Conservation (phyloP, 2,797 vertebrate genomes). For the Acanthurus lineatus region DNA sequence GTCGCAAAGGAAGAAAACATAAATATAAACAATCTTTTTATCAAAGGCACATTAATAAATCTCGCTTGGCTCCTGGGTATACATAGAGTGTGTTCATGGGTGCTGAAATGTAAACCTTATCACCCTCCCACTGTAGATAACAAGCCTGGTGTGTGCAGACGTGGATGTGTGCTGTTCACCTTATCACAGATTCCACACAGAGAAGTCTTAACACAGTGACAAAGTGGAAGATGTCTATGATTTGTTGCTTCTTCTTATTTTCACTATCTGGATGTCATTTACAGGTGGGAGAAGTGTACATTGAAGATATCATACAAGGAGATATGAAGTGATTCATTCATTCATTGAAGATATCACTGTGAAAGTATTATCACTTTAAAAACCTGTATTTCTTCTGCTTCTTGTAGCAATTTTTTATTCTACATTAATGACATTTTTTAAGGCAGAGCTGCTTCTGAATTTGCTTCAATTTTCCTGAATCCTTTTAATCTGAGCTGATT, state of each 20-base stretch:
- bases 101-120: conserved; percentile 11
- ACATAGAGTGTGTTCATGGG: neutral
- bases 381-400: neutral
- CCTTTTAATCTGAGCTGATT: conserved; percentile 31
- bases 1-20: neutral
- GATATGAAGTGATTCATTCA: conserved; percentile 14
- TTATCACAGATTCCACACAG: conserved; percentile 47
- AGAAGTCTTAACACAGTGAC: conserved; percentile 17
- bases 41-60: neutral
- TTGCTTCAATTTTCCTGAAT: conserved; percentile 18
- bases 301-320: conserved; percentile 11
- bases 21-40: neutral
- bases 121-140: conserved; percentile 15
- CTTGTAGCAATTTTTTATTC: neutral
- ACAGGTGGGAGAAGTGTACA: neutral
- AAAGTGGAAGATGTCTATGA: neutral
- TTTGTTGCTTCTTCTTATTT: conserved; percentile 1
- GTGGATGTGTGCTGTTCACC: conserved; percentile 7
- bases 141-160: conserved; percentile 11
- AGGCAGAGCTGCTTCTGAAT: neutral
- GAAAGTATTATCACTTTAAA: neutral
- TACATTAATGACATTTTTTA: too few relatives aligned
- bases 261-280: conserved; percentile 18
- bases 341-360: too few relatives aligned
- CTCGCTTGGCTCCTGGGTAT: neutral